Evolutionary conservation across 2,113 vertebrate genomes (phyloP).

Genomic region (Cardinalis cardinalis): DNA sequence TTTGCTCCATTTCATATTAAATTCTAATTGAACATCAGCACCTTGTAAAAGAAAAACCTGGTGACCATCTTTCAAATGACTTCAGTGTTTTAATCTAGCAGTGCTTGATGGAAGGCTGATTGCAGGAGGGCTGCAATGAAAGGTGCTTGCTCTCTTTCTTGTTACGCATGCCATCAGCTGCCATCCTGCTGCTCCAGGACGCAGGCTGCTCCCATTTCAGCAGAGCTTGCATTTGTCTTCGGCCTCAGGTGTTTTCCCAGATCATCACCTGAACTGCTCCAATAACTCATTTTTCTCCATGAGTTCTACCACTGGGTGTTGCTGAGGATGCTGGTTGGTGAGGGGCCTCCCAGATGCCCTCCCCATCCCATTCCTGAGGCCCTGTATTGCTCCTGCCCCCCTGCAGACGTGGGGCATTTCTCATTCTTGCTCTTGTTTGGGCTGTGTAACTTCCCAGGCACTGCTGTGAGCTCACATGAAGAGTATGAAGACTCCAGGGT

Average conservation of each 20-base stretch:
- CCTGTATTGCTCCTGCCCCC: background rate
- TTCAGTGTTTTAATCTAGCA: background rate
- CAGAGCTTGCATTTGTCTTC: background rate
- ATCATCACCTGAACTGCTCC: background rate
- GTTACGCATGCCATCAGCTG: accelerated
- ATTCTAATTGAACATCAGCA: background rate
- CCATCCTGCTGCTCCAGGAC: accelerated
- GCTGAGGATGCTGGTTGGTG: background rate
- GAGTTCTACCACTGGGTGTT: background rate
- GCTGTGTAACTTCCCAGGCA: background rate
- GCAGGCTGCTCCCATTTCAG: accelerated
- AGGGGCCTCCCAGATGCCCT: background rate
- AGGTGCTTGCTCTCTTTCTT: background rate
- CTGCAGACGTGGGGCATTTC: background rate
- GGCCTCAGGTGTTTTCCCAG: background rate
- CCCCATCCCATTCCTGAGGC: accelerated
- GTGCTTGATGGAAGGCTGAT: background rate
- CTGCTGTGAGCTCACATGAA: background rate
- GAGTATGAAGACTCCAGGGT: background rate
- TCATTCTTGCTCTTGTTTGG: background rate
- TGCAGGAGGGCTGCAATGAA: background rate
- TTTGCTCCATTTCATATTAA: background rate
- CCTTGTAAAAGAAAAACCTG: background rate
- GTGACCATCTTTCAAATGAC: background rate
- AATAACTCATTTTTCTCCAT: background rate